Conservation (phyloP, 2,113 vertebrate species). For the Dicerorhinus sumatrensis region DNA sequence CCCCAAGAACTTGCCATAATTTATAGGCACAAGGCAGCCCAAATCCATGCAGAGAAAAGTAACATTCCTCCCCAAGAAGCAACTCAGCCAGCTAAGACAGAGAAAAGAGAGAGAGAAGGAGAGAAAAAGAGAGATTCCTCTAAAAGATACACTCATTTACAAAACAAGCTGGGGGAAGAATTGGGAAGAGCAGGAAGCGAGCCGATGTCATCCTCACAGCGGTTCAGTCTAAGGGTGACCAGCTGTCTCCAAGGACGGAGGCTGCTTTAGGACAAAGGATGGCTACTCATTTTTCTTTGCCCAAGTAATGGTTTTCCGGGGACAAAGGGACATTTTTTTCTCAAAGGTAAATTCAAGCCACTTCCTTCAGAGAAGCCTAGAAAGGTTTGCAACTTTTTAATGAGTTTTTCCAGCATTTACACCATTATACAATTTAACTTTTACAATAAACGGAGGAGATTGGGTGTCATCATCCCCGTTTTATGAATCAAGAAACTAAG, state of each 20-base stretch:
- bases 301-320: slow-evolving; percentile 8
- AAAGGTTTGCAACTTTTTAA: slow-evolving; percentile 1
- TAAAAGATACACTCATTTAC: background rate
- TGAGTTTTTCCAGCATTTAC: background rate
- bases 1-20: slow-evolving; percentile 65
- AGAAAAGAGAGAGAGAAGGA: background rate
- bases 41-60: slow-evolving; percentile 63
- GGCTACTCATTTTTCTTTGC: background rate
- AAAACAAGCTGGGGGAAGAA: background rate
- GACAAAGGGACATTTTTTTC: slow-evolving; percentile 10
- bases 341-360: slow-evolving; percentile 51
- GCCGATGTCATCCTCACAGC: background rate
- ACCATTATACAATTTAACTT: background rate
- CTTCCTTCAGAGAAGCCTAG: slow-evolving; percentile 30
- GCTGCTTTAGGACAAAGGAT: background rate
- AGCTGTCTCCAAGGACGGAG: background rate
- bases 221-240: background rate
- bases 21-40: slow-evolving; percentile 73
- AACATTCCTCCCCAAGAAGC: slow-evolving; percentile 71
- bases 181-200: background rate
- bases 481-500: slow-evolving; percentile 38
- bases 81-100: slow-evolving; percentile 42
- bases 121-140: background rate
- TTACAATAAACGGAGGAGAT: background rate
- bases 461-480: background rate